phyloP scores from a whole-genome alignment of 2,113 vertebrate species.

The rabbit (Oryctolagus cuniculus) region DNA sequence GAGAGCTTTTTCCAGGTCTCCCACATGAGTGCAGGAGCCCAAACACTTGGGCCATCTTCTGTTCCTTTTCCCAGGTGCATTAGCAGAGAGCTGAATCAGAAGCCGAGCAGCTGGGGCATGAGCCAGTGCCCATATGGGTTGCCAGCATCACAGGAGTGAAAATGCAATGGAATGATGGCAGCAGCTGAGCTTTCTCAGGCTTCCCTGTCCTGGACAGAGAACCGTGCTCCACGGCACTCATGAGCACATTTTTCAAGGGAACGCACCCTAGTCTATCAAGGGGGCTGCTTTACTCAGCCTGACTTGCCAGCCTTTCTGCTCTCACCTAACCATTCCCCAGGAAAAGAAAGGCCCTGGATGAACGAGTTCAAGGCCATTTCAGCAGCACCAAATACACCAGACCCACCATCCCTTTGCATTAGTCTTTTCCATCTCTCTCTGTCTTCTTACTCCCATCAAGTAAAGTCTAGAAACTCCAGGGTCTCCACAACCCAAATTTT shows the following conservation, averaged over 20 bases:
- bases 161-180: neutral
- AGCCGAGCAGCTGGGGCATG: no score
- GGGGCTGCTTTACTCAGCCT: neutral
- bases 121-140: no score
- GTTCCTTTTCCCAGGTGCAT: no score
- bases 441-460: neutral
- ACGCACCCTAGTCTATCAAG: neutral
- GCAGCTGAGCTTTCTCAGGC: neutral
- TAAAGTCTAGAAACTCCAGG: neutral
- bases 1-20: no score
- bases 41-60: no score
- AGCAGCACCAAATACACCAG: neutral
- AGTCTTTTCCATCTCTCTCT: neutral
- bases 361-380: neutral
- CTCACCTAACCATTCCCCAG: neutral
- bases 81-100: no score
- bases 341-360: neutral
- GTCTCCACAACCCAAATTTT: constrained; percentile 27
- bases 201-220: neutral
- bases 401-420: neutral
- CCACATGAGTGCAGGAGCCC: no score
- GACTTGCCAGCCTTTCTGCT: neutral
- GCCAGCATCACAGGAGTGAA: neutral
- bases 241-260: neutral
- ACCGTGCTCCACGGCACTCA: neutral